Conservation (phyloP, 2,888 invertebrate genomes). For the Philereme transversata region DNA sequence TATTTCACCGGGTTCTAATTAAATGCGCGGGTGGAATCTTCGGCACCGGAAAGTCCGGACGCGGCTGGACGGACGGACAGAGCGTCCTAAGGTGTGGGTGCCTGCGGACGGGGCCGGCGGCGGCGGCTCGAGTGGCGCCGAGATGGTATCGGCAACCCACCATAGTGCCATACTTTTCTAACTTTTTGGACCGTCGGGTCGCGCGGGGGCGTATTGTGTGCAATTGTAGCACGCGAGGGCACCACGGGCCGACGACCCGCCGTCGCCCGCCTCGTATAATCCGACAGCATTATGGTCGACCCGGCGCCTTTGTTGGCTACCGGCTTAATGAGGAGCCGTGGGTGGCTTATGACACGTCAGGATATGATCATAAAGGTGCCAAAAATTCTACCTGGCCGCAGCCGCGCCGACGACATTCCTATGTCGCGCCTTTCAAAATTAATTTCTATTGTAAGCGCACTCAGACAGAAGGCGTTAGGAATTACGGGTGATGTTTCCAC, state of each 20-base stretch:
- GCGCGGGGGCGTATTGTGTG: slow-evolving; percentile 77
- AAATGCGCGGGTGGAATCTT: slow-evolving; percentile 63
- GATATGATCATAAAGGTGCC: slow-evolving; percentile 82
- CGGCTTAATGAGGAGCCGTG: slow-evolving; percentile 80
- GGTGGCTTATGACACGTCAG: slow-evolving; percentile 82
- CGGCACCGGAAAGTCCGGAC: slow-evolving; percentile 56
- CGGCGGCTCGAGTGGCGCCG: slow-evolving; percentile 56
- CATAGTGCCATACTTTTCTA: slow-evolving; percentile 75
- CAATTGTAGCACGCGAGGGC: slow-evolving; percentile 80
- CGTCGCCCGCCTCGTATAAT: slow-evolving; percentile 66
- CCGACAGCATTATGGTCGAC: slow-evolving; percentile 77
- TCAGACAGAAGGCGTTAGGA: slow-evolving; percentile 53
- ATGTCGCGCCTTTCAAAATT: slow-evolving; percentile 75
- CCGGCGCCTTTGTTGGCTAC: slow-evolving; percentile 80
- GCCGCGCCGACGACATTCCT: slow-evolving; percentile 74
- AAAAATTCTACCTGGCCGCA: slow-evolving; percentile 79
- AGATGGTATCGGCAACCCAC: slow-evolving; percentile 62
- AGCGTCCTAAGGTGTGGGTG: slow-evolving; percentile 54
- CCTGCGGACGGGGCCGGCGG: slow-evolving; percentile 40
- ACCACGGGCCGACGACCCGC: slow-evolving; percentile 77
- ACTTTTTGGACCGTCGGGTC: slow-evolving; percentile 76
- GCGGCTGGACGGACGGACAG: slow-evolving; percentile 52
- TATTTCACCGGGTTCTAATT: slow-evolving; percentile 78
- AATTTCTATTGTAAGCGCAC: slow-evolving; percentile 73
- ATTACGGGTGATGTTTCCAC: slow-evolving; percentile 53